Base-by-base conservation (phyloP, 92 coral and sea anemone species). In the Palythoa caribaeorum region DNA sequence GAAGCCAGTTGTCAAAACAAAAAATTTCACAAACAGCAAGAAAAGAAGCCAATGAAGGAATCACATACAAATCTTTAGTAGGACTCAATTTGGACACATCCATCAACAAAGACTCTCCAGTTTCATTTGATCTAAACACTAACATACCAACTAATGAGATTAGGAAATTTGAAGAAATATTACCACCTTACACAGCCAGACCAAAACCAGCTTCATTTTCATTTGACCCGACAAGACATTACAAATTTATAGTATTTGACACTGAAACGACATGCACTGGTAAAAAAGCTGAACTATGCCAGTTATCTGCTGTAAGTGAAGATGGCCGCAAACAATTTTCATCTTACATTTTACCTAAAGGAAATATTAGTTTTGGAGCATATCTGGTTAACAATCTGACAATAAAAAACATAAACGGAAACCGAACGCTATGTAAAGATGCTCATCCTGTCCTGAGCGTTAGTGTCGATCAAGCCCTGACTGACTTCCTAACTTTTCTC, bases 31-130 rank as follows among this genome's bases (percentile, higher is more conserved):
- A 84, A 7, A 84, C 85, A 44, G 52, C 77, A 6, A 37, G 38
- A 54, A 91, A 84, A 72, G 94, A 92, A 39, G 78, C 87, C 17
- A 86, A 71, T 81, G 92, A 83, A 71, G 92, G 92, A 13, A 54
- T 14, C 54, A 79, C 78, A 55, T 92, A 92, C 70, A 78, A 63
- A 77, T 80, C 83, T 39, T 47, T 50, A 17, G 73, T 88, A 52
- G 87, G 90, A 13, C 85, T 80, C 11, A 85, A 79, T 55, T 20
- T 85, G 54, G 77, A 55, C 3, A 38, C 38, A 37, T 6, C 40
- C 6, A 44, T 2, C 37, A 39, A 20, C 6, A 83, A 66, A 55
- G 87, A 70, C 16, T 57, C 63, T 57, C 16, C 2, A 57, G 63
- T 57, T 57, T 6, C 17, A 7, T 66, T 66, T 21, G 72, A 70